Conservation (phyloP, 2,888 invertebrate genomes). For the Ditylenchus weischeri region DNA sequence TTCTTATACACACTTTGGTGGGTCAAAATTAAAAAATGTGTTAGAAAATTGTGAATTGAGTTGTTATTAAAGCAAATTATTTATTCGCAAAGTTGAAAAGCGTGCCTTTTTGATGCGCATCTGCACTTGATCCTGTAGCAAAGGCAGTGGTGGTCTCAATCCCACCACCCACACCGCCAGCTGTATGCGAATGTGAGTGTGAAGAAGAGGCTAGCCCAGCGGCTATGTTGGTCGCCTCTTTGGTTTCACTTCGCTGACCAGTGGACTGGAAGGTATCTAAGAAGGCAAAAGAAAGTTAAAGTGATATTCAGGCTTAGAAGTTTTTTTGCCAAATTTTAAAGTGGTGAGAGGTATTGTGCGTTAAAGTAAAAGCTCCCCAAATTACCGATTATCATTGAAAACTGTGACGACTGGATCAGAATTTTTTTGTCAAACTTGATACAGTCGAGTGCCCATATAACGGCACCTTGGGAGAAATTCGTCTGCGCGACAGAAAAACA, state of each 20-base stretch:
- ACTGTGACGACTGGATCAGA: no score
- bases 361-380: no score
- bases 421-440: no score
- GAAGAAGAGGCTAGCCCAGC: conserved; percentile 4
- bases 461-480: no score
- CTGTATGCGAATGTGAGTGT: background rate
- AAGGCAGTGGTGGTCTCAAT: background rate
- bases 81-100: no score
- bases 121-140: background rate
- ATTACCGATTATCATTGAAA: no score
- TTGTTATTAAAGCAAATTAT: no score
- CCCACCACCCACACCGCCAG: background rate
- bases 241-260: background rate
- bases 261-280: conserved; percentile 27
- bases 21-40: no score
- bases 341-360: background rate
- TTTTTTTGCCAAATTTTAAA: conserved; percentile 9
- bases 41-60: no score
- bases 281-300: conserved; percentile 17
- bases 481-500: no score
- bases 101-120: background rate
- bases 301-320: background rate
- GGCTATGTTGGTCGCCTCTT: conserved; percentile 1
- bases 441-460: no score
- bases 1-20: no score